These are phyloP conservation scores for Rhopalosiphum maidis DNA, from an alignment of 1,140 invertebrate species.

Conservation along the genomic window DNA sequence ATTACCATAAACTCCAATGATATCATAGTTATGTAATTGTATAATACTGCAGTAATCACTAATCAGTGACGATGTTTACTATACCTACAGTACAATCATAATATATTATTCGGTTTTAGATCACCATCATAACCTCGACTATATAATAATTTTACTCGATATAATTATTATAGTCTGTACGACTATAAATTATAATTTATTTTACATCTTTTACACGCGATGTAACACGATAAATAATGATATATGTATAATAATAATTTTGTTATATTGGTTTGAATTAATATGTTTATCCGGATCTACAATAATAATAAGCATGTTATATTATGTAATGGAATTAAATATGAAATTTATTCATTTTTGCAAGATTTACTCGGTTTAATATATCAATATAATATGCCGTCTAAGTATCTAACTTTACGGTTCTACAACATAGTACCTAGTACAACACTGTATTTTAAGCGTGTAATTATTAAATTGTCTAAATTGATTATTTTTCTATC, in stretches of 20 bases:
- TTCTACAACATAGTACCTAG: not conserved
- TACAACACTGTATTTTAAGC: not conserved
- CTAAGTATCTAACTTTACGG: not conserved
- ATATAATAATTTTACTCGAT: not conserved
- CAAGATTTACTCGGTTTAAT: not conserved
- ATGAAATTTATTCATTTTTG: not conserved
- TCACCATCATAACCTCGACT: conserved; percentile 7
- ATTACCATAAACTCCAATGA: not conserved
- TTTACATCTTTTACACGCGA: not conserved
- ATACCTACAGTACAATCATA: not conserved
- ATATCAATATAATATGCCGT: not conserved
- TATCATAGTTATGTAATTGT: conserved; percentile 2
- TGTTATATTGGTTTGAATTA: no score
- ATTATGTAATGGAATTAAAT: no score
- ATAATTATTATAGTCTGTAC: not conserved
- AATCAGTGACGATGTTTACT: not conserved
- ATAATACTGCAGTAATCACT: not conserved
- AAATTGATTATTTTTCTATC: not conserved
- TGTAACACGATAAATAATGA: not conserved
- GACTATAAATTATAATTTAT: not conserved
- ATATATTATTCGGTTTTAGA: not conserved
- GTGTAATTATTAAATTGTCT: not conserved
- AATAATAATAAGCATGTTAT: no score
- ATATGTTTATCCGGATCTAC: no score
- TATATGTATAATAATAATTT: not conserved